phyloP scores from a whole-genome alignment of 1,140 invertebrate species.

The Diabrotica virgifera region DNA sequence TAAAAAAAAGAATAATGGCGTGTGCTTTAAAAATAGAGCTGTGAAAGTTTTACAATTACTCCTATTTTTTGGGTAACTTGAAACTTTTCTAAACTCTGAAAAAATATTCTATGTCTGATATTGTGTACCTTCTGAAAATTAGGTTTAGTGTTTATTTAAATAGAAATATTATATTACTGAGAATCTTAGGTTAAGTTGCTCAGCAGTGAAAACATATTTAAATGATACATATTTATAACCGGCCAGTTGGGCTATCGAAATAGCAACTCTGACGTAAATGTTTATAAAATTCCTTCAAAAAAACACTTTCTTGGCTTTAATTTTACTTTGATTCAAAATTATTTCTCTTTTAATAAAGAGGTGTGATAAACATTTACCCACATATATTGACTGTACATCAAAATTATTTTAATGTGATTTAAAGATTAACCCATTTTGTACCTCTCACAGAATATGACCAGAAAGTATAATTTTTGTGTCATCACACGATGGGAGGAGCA shows the following conservation, averaged over 20 bases:
- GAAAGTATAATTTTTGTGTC: too few relatives aligned
- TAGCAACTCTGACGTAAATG: background rate
- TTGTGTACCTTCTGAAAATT: slow-evolving; percentile 44
- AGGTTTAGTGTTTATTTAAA: slow-evolving; percentile 43
- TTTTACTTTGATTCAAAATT: background rate
- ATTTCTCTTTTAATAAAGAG: background rate
- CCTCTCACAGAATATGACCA: too few relatives aligned
- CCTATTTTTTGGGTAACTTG: background rate
- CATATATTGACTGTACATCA: background rate
- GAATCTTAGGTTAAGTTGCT: slow-evolving; percentile 22
- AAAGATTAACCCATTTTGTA: too few relatives aligned
- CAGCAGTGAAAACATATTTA: slow-evolving; percentile 20
- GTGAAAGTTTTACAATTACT: slow-evolving; percentile 19
- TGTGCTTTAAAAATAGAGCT: slow-evolving; percentile 38
- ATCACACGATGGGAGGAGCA: too few relatives aligned
- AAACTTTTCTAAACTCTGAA: slow-evolving; percentile 9
- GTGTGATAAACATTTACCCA: background rate
- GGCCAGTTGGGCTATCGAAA: slow-evolving; percentile 14
- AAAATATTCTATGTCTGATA: slow-evolving; percentile 42
- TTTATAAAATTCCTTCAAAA: background rate
- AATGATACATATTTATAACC: slow-evolving; percentile 5
- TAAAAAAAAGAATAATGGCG: slow-evolving; percentile 28
- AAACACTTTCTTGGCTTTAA: background rate
- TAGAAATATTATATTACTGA: slow-evolving; percentile 28
- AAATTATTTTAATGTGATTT: background rate